Evolutionary conservation across 2,113 vertebrate genomes (phyloP), one percentile per base, ranked within the genome.

Genomic region (Marmota flaviventris): DNA sequence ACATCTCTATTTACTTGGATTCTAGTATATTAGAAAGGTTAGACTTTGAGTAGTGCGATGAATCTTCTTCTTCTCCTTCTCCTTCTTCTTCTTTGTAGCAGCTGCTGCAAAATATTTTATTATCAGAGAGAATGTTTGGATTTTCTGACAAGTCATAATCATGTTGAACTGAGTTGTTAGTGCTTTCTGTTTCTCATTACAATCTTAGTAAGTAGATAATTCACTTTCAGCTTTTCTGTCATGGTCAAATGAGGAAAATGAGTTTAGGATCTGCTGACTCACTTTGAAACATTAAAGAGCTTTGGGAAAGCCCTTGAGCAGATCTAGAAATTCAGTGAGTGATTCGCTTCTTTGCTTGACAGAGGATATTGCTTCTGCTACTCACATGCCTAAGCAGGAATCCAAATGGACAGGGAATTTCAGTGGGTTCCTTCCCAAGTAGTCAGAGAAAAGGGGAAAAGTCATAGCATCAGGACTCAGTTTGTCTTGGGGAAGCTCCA

Each of bases 101-200:
- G 75, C 61, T 93, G 12, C 56, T 94, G 22, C 27, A 96, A 96
- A 96, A 70, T 39, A 63, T 61, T 70, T 34, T 67, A 67, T 53
- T 61, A 85, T 91, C 67, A 92, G 85, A 78, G n/a, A 85, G 85
- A 94, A 39, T 12, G 14, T 34, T 95, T 92, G 85, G 42, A 82
- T 95, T 93, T 95, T 96, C 76, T 94, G 85, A 85, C 61, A 86
- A 69, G 37, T 94, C 81, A 73, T 92, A 87, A 76, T 87, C 20
- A 79, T 69, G 81, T 12, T 24, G 58, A 82, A 51, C 39, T 88
- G 73, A 92, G 85, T 94, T 53, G 0, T 75, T 72, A 37, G 69
- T 70, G 61, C 63, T 75, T 81, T 78, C 65, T 76, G 18, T 95
- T 78, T 34, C 20, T 77, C 1, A 4, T 78, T 87, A 58, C 25